Evolutionary conservation across 2,888 invertebrate species (phyloP), one percentile per base, ranked within the genome.

Genomic region (Brassicogethes aeneus): DNA sequence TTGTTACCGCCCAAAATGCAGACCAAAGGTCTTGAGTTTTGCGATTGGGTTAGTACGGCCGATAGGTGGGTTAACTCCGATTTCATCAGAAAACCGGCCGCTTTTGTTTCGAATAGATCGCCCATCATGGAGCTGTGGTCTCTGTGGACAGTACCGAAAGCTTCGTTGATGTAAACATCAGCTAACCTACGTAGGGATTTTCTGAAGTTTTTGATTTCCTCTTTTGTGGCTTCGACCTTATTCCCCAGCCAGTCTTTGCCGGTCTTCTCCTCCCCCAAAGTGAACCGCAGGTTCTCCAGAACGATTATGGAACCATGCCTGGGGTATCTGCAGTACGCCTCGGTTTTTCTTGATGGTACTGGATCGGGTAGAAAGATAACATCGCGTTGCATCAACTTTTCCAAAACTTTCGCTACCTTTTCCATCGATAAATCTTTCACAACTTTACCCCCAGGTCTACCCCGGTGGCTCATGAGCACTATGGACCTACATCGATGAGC

Each of bases 101-200:
- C 32, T 32, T 13, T 32, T 10, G 12, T 32, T 32, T 32, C 32
- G 13, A 32, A 32, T 3, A 7, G 8, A 12, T 32, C 32, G 8
- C 8, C 32, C 32, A 32, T 32, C 32, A 32, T 32, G 7, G 32
- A 32, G 12, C 32, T 32, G 13, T 32, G 32, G 12, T 32, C 32
- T 13, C 32, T 32, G 32, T 32, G 32, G 12, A 32, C 13, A 12
- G 32, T 32, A 10, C 32, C 32, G 12, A 32, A 32, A 12, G 32
- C 32, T 7, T 32, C 32, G 32, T 32, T 32, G 7, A 32, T 13
- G 32, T 32, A 32, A 12, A 32, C 12, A 12, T 32, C 32, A 5
- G 32, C 32, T 12, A 32, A 13, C 12, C 32, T 32, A 10, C 32
- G 5, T 3, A 32, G 14, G 12, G 8, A 10, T 12, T 12, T 32